Percentiles rank a stretch among this genome's conserved stretches.
These are phyloP conservation scores for Diaprepes abbreviatus DNA, from an alignment of 2,888 invertebrate genomes.

Conservation along the genomic window DNA sequence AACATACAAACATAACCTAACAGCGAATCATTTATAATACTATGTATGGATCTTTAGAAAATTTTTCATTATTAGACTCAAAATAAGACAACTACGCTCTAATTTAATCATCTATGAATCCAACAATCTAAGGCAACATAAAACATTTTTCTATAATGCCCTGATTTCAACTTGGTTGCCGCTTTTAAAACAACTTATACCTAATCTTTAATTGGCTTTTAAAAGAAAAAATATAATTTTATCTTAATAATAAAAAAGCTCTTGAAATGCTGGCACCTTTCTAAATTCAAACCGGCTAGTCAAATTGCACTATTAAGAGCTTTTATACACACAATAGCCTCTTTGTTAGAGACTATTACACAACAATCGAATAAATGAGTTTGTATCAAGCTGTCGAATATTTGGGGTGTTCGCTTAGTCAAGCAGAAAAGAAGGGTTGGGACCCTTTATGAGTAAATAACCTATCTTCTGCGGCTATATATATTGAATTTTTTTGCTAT, in stretches of 20 bases:
- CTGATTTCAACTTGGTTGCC: too few relatives aligned
- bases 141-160: too few relatives aligned
- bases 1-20: too few relatives aligned
- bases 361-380: slow-evolving; percentile 65
- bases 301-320: slow-evolving; percentile 64
- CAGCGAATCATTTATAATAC: too few relatives aligned
- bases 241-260: slow-evolving; percentile 50
- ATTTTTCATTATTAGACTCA: too few relatives aligned
- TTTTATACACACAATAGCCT: slow-evolving; percentile 58
- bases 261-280: slow-evolving; percentile 64
- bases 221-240: slow-evolving; percentile 20
- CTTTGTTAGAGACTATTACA: slow-evolving; percentile 65
- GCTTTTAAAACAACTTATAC: too few relatives aligned
- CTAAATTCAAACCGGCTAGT: slow-evolving; percentile 61
- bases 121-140: too few relatives aligned
- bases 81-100: too few relatives aligned
- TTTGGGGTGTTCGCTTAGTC: slow-evolving; percentile 57
- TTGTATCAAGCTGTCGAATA: slow-evolving; percentile 57
- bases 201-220: slow-evolving; percentile 18
- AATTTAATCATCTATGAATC: too few relatives aligned
- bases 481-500: slow-evolving; percentile 26
- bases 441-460: slow-evolving; percentile 27
- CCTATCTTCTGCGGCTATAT: slow-evolving; percentile 23
- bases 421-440: slow-evolving; percentile 58
- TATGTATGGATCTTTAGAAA: too few relatives aligned